Evolutionary conservation across 2,888 invertebrate species (phyloP), one percentile per base, ranked within the genome.

Genomic region (Eupithecia insigniata): DNA sequence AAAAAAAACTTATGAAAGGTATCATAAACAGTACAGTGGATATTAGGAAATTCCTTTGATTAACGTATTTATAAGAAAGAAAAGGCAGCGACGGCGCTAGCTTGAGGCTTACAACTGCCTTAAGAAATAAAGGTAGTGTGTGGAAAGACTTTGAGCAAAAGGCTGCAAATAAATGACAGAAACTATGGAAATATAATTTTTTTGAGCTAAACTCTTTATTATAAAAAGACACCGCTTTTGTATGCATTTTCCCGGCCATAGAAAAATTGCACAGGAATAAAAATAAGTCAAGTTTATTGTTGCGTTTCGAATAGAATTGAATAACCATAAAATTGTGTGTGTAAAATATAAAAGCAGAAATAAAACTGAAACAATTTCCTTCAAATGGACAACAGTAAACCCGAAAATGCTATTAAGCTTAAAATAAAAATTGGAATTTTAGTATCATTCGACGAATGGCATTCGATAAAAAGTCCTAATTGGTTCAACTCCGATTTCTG

Each of bases 401-500:
- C 72, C 62, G 62, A 68, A 69, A 70, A 73, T 65, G 73, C 64
- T 70, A 22, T 67, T 58, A 70, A 67, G 36, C 61, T 30, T 66
- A 39, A 68, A 73, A 75, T 69, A 74, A 78, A 75, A 78, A 74
- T 71, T 28, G 60, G 70, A 72, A 72, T 74, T 73, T 76, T 61
- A 58, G 66, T 70, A 78, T 72, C 75, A 76, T 78, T n/a, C n/a
- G n/a, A n/a, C n/a, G n/a, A n/a, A n/a, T n/a, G n/a, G n/a, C n/a
- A n/a, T n/a, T 74, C 73, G 68, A 76, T 76, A 75, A 76, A 78
- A 75, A 70, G 69, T 72, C 51, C 72, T 78, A 78, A 78, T 78
- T 76, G 78, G 69, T 74, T 34, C 32, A n/a, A 62, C 32, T 62
- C n/a, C 22, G 32, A 62, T 32, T 62, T 18, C 1, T n/a, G 28